Evolutionary conservation across 2,113 vertebrate genomes (phyloP).

Genomic region (Ceratotherium simum): DNA sequence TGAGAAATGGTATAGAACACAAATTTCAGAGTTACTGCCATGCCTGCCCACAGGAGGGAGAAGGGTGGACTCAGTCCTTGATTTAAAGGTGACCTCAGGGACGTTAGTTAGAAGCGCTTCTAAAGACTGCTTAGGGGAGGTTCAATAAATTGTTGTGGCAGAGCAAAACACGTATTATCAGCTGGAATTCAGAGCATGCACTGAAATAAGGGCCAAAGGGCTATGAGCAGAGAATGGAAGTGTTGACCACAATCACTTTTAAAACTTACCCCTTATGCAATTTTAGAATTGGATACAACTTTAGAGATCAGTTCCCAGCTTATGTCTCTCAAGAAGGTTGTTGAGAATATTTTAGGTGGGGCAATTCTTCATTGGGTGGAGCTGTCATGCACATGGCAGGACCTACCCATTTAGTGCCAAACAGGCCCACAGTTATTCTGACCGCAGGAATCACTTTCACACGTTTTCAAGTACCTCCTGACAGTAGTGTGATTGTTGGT

Average conservation of each 20-base stretch:
- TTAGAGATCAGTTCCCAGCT: not conserved
- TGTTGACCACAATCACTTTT: not conserved
- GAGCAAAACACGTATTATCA: not conserved
- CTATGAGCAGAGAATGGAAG: not conserved
- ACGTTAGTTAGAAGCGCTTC: not conserved
- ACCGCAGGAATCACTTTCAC: fast-evolving
- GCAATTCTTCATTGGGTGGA: not conserved
- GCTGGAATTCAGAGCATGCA: not conserved
- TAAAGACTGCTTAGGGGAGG: not conserved
- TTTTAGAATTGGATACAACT: not conserved
- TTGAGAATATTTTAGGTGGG: not conserved
- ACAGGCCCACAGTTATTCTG: not conserved
- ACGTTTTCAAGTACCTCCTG: not conserved
- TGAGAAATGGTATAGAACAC: not conserved
- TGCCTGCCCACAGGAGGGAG: not conserved
- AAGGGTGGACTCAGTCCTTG: not conserved
- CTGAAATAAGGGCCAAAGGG: not conserved
- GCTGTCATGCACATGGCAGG: fast-evolving
- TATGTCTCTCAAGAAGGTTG: not conserved
- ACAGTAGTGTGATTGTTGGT: too few species aligned
- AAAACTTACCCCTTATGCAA: not conserved
- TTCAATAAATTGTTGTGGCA: fast-evolving
- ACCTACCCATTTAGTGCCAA: not conserved
- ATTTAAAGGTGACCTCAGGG: not conserved
- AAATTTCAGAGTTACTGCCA: not conserved